These are phyloP conservation scores for Lateolabrax maculatus DNA, from an alignment of 2,797 vertebrate species.

Conservation along the genomic window DNA sequence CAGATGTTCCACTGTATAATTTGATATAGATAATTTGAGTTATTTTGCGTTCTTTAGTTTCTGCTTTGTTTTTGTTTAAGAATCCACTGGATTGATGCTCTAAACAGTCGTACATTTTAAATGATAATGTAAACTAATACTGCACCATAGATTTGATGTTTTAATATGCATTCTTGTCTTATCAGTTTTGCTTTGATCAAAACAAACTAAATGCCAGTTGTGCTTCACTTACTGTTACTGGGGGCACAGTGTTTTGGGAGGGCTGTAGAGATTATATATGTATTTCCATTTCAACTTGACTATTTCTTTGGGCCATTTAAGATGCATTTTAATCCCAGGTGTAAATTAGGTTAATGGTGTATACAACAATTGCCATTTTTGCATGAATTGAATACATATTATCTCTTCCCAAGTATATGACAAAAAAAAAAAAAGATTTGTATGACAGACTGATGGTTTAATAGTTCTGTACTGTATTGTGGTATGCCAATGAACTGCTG, in stretches of 20 bases:
- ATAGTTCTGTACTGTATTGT: neutral
- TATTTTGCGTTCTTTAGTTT: neutral
- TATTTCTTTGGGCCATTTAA: neutral
- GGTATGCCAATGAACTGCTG: neutral
- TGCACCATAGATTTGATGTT: neutral
- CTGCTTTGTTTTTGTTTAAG: neutral
- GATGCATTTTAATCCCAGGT: neutral
- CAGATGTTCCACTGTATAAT: too few species aligned
- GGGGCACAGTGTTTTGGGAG: neutral
- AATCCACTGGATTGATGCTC: neutral
- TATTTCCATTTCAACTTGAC: neutral
- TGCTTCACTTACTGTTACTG: neutral
- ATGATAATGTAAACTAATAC: neutral
- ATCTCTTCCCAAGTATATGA: neutral
- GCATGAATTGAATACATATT: slow-evolving; percentile 13
- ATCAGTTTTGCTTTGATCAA: neutral
- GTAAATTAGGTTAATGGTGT: slow-evolving; percentile 9
- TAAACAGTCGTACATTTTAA: neutral
- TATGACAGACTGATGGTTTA: neutral
- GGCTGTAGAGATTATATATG: neutral
- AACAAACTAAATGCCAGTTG: neutral
- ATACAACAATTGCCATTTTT: neutral
- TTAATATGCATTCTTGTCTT: neutral
- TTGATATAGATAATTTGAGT: neutral
- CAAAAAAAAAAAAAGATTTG: too few species aligned